Evolutionary conservation across 2,888 invertebrate genomes (phyloP), one percentile per base, ranked within the genome.

Genomic region (Gnatocerus cornutus): DNA sequence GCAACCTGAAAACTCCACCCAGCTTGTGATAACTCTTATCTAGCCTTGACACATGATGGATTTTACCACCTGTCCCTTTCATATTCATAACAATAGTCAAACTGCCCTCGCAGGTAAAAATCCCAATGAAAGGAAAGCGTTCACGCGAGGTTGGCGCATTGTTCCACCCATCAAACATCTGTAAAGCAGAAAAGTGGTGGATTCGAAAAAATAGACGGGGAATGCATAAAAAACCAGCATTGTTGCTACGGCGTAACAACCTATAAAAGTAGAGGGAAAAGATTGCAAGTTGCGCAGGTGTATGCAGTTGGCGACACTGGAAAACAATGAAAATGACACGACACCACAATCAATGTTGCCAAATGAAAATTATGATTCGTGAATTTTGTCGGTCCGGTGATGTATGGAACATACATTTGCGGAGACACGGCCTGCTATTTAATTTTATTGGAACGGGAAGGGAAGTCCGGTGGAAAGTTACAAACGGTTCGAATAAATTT

Each of bases 341-440:
- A n/a, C n/a, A n/a, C n/a, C n/a, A n/a, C n/a, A n/a, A n/a, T n/a
- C n/a, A n/a, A n/a, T n/a, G n/a, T n/a, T n/a, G 33, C 21, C 4
- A 21, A 21, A 33, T 33, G 2, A 6, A 7, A 33, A 33, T 33
- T 33, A 33, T 33, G 33, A 33, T 2, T 4, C 33, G 6, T 33
- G 33, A 6, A 33, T 33, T 33, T 33, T 4, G 33, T 33, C 33
- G 33, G 33, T 33, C 6, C 33, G 6, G 3, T 33, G 33, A 33
- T 33, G 33, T 33, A 33, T 33, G 33, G 33, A 33, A 33, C 33
- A 33, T 33, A 33, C 6, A 33, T 33, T 33, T 33, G 33, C 33
- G 33, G 33, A 33, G 33, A 33, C 33, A 33, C 33, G 33, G 33
- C 2, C 33, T 1, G 33, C 33, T 33, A 33, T 33, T 33, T 33